phyloP scores from a whole-genome alignment of 2,888 invertebrate genomes.

The Sarcophaga rosellei region DNA sequence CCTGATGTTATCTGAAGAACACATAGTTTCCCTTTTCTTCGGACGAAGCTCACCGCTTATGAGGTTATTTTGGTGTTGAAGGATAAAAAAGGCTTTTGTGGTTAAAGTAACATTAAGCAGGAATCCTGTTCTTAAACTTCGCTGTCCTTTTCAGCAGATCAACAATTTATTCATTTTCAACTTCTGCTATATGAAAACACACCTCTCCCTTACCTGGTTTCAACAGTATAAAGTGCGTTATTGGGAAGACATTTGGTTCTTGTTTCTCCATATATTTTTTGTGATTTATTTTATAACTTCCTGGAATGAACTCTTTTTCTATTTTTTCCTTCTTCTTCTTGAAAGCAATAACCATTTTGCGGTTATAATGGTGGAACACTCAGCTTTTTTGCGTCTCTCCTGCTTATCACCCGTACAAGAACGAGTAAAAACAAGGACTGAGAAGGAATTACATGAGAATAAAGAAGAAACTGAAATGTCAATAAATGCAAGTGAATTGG shows the following conservation, averaged over 20 bases:
- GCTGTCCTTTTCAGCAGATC: too few relatives aligned
- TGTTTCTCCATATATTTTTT: not conserved
- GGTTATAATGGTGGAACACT: not conserved
- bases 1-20: too few relatives aligned
- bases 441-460: not conserved
- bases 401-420: conserved; percentile 2
- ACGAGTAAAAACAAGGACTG: not conserved
- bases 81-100: too few relatives aligned
- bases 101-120: too few relatives aligned
- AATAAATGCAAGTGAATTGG: conserved; percentile 55
- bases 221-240: not conserved
- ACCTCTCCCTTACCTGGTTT: too few relatives aligned
- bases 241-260: not conserved
- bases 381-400: conserved; percentile 23
- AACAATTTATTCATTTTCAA: too few relatives aligned
- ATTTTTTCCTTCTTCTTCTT: not conserved
- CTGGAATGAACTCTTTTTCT: not conserved
- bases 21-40: too few relatives aligned
- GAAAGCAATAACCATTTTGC: not conserved
- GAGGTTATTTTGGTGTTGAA: too few relatives aligned
- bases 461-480: not conserved
- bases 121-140: too few relatives aligned
- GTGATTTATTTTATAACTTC: not conserved
- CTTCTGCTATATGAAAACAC: too few relatives aligned
- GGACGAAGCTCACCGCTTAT: too few relatives aligned